Conservation (phyloP, 2,888 invertebrate genomes). For the Julus scanicus region DNA sequence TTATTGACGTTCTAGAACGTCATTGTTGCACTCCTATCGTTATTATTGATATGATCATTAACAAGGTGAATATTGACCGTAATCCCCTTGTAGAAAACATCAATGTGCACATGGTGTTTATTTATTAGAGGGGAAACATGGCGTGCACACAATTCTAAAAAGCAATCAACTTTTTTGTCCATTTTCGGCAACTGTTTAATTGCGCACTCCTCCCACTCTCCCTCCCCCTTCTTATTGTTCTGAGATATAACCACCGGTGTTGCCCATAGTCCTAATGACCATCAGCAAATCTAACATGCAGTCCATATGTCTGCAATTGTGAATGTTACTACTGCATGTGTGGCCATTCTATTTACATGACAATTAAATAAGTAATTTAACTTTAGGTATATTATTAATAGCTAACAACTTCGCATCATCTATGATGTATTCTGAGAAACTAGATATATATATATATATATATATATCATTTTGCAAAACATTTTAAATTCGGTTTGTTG, state of each 20-base stretch:
- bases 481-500: no score
- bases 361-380: slow-evolving; percentile 31
- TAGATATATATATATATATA: no score
- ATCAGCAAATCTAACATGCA: not conserved
- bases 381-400: not conserved
- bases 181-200: slow-evolving; percentile 4
- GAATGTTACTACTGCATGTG: not conserved
- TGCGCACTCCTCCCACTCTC: not conserved
- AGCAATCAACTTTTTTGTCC: slow-evolving; percentile 40
- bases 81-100: not conserved
- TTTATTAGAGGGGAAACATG: slow-evolving; percentile 28
- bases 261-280: slow-evolving; percentile 22
- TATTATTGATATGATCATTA: no score
- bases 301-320: not conserved
- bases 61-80: not conserved
- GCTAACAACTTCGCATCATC: no score
- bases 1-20: no score
- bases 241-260: slow-evolving; percentile 35
- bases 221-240: not conserved
- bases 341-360: not conserved
- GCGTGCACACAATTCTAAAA: slow-evolving; percentile 36
- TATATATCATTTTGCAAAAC: no score
- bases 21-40: no score
- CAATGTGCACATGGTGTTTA: not conserved
- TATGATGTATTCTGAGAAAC: no score